These are phyloP conservation scores for Muscidifurax raptorellus DNA, from an alignment of 1,140 invertebrate genomes.

Conservation along the genomic window DNA sequence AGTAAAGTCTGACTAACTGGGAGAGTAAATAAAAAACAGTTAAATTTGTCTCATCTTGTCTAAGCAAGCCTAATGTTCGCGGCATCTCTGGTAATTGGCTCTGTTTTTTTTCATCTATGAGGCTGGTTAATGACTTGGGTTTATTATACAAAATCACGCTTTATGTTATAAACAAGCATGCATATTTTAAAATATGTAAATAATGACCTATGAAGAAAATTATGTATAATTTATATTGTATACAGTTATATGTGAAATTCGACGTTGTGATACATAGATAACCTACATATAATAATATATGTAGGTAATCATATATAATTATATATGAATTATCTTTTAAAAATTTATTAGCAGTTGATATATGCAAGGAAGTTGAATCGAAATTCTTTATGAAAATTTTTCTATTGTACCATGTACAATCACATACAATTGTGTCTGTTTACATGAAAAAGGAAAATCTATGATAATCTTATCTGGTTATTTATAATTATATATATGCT, in stretches of 20 bases:
- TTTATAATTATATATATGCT: conserved; percentile 2
- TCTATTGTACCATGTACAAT: background rate
- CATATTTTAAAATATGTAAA: conserved; percentile 11
- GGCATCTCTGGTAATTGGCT: conserved; percentile 20
- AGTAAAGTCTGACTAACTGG: conserved; percentile 38
- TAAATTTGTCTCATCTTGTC: conserved; percentile 31
- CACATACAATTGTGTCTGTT: background rate
- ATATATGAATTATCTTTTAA: conserved; percentile 20
- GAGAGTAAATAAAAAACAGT: conserved; percentile 27
- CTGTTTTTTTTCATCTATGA: conserved; percentile 35
- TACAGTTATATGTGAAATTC: conserved; percentile 20
- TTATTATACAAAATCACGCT: background rate
- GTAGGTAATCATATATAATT: background rate
- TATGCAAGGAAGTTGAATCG: background rate
- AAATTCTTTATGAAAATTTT: conserved; percentile 4
- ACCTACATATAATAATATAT: too few relatives aligned
- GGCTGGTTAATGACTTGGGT: conserved; percentile 38
- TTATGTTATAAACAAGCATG: background rate
- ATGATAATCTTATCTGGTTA: background rate
- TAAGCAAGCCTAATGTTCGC: conserved; percentile 33
- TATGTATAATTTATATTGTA: conserved; percentile 29
- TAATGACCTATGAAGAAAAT: conserved; percentile 5
- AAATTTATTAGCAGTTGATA: conserved; percentile 22
- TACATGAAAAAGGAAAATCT: background rate
- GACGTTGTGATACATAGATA: conserved; percentile 1